Evolutionary conservation across 2,888 invertebrate genomes (phyloP).

Genomic region (Acleris holmiana): DNA sequence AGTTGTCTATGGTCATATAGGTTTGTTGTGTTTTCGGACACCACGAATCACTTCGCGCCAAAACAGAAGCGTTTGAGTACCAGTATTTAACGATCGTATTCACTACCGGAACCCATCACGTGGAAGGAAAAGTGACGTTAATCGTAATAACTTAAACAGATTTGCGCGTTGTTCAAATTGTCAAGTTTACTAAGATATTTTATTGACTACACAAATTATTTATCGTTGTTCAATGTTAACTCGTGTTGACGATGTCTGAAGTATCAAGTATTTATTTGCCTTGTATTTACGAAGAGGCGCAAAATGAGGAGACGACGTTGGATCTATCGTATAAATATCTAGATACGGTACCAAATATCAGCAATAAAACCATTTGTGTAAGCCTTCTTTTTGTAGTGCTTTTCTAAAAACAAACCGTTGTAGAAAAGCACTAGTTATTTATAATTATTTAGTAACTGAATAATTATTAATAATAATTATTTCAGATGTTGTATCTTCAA

Average conservation of each 20-base stretch:
- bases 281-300: conserved; percentile 61
- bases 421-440: background rate
- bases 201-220: conserved; percentile 57
- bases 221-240: too few species aligned
- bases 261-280: conserved; percentile 41
- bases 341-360: conserved; percentile 54
- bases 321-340: conserved; percentile 63
- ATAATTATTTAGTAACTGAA: background rate
- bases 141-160: conserved; percentile 11
- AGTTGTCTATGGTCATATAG: too few species aligned
- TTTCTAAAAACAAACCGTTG: too few species aligned
- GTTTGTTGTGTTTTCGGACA: too few species aligned
- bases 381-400: conserved; percentile 44
- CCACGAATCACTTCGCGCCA: conserved; percentile 14
- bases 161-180: conserved; percentile 32
- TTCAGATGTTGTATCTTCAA: conserved; percentile 74
- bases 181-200: conserved; percentile 38
- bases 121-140: background rate
- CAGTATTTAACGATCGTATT: conserved; percentile 9
- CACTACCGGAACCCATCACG: background rate
- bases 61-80: conserved; percentile 8
- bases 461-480: conserved; percentile 38
- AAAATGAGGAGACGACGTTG: conserved; percentile 58
- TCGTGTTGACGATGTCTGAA: conserved; percentile 48
- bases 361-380: conserved; percentile 58